phyloP scores from a whole-genome alignment of 2,888 invertebrate genomes.

The Graphium colonna region DNA sequence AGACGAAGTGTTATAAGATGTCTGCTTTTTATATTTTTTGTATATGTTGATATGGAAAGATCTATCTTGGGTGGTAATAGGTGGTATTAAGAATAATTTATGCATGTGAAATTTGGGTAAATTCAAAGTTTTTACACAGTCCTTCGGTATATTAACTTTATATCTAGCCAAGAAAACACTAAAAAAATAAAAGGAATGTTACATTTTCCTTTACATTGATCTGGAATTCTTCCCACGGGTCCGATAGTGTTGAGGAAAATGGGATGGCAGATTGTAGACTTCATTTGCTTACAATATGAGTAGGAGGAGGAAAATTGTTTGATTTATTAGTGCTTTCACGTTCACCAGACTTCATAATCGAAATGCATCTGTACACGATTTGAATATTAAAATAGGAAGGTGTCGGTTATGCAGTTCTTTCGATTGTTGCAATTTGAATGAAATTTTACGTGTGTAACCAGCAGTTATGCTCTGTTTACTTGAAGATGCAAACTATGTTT shows the following conservation, averaged over 20 bases:
- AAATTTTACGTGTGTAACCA: not conserved
- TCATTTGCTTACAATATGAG: constrained; percentile 12
- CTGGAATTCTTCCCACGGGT: not conserved
- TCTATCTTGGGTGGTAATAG: no score
- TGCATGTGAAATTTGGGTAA: no score
- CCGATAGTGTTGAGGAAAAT: constrained; percentile 12
- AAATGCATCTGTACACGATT: constrained; percentile 43
- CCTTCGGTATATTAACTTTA: no score
- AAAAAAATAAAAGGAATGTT: not conserved
- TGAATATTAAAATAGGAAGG: constrained; percentile 48
- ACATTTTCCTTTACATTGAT: not conserved
- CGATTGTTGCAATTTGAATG: constrained; percentile 8
- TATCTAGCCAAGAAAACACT: not conserved
- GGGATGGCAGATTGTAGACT: not conserved
- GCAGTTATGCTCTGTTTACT: constrained; percentile 21
- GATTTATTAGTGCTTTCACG: constrained; percentile 50
- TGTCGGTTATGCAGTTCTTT: constrained; percentile 11
- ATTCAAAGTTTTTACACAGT: no score
- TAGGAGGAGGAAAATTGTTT: constrained; percentile 34
- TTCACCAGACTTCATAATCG: constrained; percentile 41
- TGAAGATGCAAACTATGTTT: not conserved
- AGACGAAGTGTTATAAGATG: not conserved
- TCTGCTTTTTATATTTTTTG: not conserved
- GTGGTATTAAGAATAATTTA: no score
- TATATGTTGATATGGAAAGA: constrained; percentile 11